phyloP scores from a whole-genome alignment of 2,113 vertebrate species.

The Sylvilagus bachmani region DNA sequence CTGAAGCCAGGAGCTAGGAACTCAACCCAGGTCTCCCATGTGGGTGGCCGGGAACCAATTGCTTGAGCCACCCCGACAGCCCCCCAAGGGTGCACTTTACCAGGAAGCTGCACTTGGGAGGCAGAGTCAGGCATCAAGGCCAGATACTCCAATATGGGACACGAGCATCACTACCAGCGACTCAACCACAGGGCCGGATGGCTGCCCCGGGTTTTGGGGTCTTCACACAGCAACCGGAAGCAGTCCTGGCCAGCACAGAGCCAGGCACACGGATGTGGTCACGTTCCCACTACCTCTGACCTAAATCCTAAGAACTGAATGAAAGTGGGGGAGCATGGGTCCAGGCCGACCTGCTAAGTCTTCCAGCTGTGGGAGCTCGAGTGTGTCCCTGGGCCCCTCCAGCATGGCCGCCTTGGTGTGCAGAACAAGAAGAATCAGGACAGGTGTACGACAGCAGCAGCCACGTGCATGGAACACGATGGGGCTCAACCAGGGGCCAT shows the following conservation, averaged over 20 bases:
- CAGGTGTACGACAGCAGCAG: neutral
- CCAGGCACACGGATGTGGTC: neutral
- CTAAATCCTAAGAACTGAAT: neutral
- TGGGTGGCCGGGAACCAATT: no score
- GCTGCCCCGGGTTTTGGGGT: no score
- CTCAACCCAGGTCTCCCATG: no score
- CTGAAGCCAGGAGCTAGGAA: no score
- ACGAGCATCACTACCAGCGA: no score
- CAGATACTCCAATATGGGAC: no score
- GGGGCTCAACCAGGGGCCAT: neutral
- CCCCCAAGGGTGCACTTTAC: no score
- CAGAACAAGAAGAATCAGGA: neutral
- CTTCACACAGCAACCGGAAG: neutral
- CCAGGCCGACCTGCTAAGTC: neutral
- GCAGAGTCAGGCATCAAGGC: no score
- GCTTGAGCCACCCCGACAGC: no score
- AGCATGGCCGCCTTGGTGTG: neutral
- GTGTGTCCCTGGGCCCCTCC: neutral
- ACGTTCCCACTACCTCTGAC: neutral
- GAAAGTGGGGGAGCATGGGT: neutral
- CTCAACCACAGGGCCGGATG: no score
- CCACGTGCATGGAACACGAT: fast-evolving
- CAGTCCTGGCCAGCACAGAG: neutral
- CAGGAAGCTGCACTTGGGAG: no score
- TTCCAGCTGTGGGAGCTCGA: neutral